Percentiles rank a stretch among this genome's conserved stretches.
Evolutionary conservation across 2,113 vertebrate species (phyloP).

Genomic region (Brienomyrus brachyistius): DNA sequence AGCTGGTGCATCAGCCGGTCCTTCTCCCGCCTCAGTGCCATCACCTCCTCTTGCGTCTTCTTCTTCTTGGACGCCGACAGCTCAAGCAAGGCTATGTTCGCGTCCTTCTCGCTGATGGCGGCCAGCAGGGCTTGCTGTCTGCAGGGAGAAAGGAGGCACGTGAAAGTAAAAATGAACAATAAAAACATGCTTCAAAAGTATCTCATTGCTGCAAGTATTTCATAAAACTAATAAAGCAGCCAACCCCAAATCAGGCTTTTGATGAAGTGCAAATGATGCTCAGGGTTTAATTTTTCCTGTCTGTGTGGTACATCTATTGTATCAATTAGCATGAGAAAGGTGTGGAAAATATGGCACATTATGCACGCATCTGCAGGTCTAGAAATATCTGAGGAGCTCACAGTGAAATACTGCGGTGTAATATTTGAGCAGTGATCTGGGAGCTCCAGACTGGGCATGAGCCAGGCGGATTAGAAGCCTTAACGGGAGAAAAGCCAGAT

Average conservation of each 20-base stretch:
- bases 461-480: background rate
- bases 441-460: background rate
- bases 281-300: background rate
- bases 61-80: constrained; percentile 97
- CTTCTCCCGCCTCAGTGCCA: constrained; percentile 89
- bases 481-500: constrained; percentile 14
- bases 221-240: background rate
- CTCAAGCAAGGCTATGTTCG: constrained; percentile 95
- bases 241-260: background rate
- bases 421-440: background rate
- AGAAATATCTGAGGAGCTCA: background rate
- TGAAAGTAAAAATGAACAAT: background rate
- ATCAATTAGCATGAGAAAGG: background rate
- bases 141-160: constrained; percentile 16
- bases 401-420: background rate
- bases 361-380: background rate
- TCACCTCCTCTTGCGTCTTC: constrained; percentile 96
- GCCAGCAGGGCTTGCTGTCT: constrained; percentile 96
- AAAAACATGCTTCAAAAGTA: background rate
- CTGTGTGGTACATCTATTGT: background rate
- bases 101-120: constrained; percentile 99
- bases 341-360: background rate
- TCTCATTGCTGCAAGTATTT: background rate
- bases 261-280: background rate
- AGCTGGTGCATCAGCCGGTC: constrained; percentile 95